Conservation (phyloP, 1,140 invertebrate species). For the Achroia grisella region DNA sequence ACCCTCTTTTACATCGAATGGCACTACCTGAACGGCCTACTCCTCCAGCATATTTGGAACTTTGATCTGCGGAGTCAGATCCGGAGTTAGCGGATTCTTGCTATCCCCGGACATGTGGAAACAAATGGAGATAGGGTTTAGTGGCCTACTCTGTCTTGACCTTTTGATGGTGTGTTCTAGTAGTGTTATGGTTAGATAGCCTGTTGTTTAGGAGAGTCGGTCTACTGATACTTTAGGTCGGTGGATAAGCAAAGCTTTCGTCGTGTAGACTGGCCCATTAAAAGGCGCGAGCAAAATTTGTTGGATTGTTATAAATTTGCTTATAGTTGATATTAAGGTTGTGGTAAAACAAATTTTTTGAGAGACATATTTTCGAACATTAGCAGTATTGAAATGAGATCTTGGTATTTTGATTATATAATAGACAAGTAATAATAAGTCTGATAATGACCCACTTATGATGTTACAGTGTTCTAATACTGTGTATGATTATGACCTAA, state of each 20-base stretch:
- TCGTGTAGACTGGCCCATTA: conserved; percentile 25
- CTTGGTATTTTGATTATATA: conserved; percentile 54
- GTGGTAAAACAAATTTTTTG: conserved; percentile 63
- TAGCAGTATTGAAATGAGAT: conserved; percentile 51
- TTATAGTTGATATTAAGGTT: conserved; percentile 63
- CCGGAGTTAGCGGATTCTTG: conserved; percentile 53
- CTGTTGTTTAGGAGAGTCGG: conserved; percentile 23
- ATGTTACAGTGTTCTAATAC: conserved; percentile 13
- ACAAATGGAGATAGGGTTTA: conserved; percentile 25
- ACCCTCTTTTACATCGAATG: conserved; percentile 43
- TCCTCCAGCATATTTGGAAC: conserved; percentile 59
- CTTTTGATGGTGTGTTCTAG: conserved; percentile 20
- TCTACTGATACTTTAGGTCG: neutral
- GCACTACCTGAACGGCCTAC: conserved; percentile 53
- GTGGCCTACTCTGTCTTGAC: neutral
- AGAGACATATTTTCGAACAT: conserved; percentile 66
- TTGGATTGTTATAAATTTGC: conserved; percentile 57
- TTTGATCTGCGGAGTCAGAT: conserved; percentile 68
- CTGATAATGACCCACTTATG: conserved; percentile 35
- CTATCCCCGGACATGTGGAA: conserved; percentile 35
- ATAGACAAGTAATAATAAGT: conserved; percentile 41
- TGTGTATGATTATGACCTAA: conserved; percentile 3
- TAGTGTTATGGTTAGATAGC: conserved; percentile 19
- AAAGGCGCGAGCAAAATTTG: conserved; percentile 26
- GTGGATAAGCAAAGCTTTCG: conserved; percentile 25